Percentiles rank a stretch among this genome's conserved stretches.
Evolutionary conservation across 2,888 invertebrate genomes (phyloP).

Genomic region (Thera obeliscata): DNA sequence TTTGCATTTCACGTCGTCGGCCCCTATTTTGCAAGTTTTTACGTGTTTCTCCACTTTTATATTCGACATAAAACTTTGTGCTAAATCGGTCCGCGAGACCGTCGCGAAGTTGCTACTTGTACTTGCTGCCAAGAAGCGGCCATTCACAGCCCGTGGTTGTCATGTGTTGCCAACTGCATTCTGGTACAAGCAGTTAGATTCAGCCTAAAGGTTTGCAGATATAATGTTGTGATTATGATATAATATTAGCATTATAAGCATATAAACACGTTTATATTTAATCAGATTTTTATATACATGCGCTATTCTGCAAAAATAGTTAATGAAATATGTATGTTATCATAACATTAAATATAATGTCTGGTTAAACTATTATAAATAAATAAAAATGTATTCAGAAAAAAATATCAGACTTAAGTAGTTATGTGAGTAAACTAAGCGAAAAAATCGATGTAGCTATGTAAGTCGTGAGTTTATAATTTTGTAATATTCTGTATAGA

Average conservation of each 20-base stretch:
- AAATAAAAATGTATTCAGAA: no score
- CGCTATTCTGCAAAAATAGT: not conserved
- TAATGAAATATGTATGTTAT: not conserved
- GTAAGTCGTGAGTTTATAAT: no score
- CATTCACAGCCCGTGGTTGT: constrained; percentile 53
- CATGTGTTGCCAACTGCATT: constrained; percentile 14
- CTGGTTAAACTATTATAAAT: no score
- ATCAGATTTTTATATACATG: not conserved
- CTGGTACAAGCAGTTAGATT: not conserved
- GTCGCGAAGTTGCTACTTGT: constrained; percentile 62
- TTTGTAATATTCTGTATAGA: no score
- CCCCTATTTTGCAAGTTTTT: constrained; percentile 63
- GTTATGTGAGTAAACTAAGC: no score
- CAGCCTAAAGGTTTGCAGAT: not conserved
- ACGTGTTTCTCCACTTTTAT: constrained; percentile 57
- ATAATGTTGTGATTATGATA: not conserved
- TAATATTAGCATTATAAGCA: not conserved
- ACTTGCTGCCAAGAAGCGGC: constrained; percentile 62
- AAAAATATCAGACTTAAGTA: no score
- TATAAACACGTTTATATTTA: not conserved
- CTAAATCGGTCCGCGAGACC: constrained; percentile 65
- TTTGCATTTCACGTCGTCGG: constrained; percentile 80
- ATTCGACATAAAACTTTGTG: constrained; percentile 60
- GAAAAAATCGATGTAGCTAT: no score
- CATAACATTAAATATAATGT: no score